phyloP scores from a whole-genome alignment of 2,797 vertebrate genomes.

The Chloroceryle amazona region DNA sequence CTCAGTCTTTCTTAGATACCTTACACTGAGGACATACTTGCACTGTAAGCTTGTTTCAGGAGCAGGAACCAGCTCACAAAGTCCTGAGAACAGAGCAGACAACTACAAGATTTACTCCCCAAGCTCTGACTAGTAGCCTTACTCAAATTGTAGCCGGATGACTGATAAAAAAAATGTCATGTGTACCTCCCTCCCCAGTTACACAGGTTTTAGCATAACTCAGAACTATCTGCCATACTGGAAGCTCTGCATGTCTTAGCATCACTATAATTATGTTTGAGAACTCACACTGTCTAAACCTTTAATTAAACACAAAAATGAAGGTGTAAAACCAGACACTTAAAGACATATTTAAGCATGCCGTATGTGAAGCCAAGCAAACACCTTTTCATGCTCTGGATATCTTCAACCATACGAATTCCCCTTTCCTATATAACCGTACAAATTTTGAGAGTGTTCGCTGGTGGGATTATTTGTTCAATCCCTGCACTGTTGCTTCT shows the following conservation, averaged over 20 bases:
- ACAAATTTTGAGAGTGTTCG: not conserved
- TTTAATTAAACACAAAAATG: slow-evolving; percentile 43
- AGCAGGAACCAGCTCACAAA: not conserved
- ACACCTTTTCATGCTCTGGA: not conserved
- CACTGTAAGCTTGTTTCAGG: not conserved
- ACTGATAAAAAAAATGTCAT: not conserved
- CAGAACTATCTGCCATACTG: not conserved
- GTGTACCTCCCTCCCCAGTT: not conserved
- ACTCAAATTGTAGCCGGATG: not conserved
- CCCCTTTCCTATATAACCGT: not conserved
- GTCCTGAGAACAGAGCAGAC: not conserved
- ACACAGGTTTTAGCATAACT: not conserved
- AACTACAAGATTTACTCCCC: not conserved
- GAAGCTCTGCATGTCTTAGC: not conserved
- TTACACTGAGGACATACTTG: not conserved
- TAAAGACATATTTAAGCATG: not conserved
- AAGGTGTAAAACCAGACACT: not conserved
- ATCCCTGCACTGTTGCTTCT: not conserved
- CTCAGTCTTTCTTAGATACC: not conserved
- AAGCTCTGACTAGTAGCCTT: not conserved
- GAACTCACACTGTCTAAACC: not conserved
- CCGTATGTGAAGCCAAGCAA: not conserved
- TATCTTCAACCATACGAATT: not conserved
- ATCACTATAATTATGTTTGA: slow-evolving; percentile 16
- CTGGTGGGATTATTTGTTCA: not conserved